phyloP scores from a whole-genome alignment of 2,888 invertebrate species.

The Melipona beecheii region DNA sequence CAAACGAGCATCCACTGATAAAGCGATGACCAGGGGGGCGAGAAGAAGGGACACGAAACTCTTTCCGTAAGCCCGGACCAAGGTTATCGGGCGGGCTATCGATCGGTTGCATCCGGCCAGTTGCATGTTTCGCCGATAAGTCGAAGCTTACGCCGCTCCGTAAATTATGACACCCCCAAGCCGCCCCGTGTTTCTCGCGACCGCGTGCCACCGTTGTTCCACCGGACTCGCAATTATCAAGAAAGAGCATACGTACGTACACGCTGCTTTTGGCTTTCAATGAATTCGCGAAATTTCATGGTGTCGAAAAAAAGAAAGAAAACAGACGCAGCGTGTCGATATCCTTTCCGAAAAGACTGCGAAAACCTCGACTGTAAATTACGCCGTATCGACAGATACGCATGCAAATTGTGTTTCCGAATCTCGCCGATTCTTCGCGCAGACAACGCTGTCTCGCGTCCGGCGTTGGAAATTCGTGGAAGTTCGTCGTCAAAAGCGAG shows the following conservation, averaged over 20 bases:
- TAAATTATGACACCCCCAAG: conserved; percentile 41
- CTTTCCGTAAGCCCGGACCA: conserved; percentile 65
- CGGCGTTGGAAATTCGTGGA: background rate
- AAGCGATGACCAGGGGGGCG: conserved; percentile 72
- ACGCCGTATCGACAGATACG: no score
- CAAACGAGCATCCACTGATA: conserved; percentile 76
- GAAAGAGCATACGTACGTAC: no score
- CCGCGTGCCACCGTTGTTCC: no score
- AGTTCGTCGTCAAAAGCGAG: background rate
- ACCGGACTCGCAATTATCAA: background rate
- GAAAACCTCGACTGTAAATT: no score
- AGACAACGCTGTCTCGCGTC: background rate
- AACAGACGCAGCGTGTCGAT: no score
- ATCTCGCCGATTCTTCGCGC: no score
- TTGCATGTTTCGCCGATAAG: conserved; percentile 62
- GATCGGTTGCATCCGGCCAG: conserved; percentile 61
- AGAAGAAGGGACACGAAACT: conserved; percentile 68
- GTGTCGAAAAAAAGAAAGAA: no score
- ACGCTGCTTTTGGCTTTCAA: no score
- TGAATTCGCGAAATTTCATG: no score
- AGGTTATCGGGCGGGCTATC: conserved; percentile 67
- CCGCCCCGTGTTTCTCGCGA: background rate
- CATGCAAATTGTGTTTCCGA: no score
- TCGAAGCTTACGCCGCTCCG: conserved; percentile 33
- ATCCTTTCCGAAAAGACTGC: no score